Conservation (phyloP, 2,113 vertebrate genomes). For the Phalacrocorax brasilianus region DNA sequence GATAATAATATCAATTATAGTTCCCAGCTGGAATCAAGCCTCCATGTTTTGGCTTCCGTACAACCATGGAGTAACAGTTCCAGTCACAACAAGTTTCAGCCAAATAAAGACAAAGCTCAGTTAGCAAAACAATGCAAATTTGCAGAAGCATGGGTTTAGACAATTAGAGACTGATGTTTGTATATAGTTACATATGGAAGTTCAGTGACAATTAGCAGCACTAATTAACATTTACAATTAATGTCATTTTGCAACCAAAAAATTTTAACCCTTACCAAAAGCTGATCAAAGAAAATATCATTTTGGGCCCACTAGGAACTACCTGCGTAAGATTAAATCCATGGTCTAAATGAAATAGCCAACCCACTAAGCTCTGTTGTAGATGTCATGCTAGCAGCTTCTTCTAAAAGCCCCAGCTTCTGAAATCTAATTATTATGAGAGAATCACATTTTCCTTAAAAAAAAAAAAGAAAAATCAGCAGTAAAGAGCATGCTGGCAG, state of each 20-base stretch:
- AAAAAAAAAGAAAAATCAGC: not conserved
- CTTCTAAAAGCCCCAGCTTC: not conserved
- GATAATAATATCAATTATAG: constrained; percentile 58
- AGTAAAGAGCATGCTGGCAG: not conserved
- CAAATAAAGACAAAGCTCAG: constrained; percentile 39
- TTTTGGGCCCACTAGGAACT: not conserved
- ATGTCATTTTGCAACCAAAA: not conserved
- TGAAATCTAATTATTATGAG: not conserved
- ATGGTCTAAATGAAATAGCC: not conserved
- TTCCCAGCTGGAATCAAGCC: constrained; percentile 48
- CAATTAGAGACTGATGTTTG: not conserved
- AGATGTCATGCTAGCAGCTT: not conserved
- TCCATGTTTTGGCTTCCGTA: constrained; percentile 33
- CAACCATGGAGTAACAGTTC: not conserved
- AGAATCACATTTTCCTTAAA: not conserved
- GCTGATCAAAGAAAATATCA: not conserved
- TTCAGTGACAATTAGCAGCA: not conserved
- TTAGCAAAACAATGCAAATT: constrained; percentile 6
- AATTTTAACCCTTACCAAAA: not conserved
- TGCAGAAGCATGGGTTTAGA: not conserved
- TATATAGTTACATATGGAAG: not conserved
- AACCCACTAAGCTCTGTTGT: not conserved
- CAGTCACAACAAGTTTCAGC: constrained; percentile 39
- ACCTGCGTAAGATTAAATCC: not conserved
- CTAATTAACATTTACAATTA: not conserved